Conservation (phyloP, 2,113 vertebrate species). For the Carassius carassius region DNA sequence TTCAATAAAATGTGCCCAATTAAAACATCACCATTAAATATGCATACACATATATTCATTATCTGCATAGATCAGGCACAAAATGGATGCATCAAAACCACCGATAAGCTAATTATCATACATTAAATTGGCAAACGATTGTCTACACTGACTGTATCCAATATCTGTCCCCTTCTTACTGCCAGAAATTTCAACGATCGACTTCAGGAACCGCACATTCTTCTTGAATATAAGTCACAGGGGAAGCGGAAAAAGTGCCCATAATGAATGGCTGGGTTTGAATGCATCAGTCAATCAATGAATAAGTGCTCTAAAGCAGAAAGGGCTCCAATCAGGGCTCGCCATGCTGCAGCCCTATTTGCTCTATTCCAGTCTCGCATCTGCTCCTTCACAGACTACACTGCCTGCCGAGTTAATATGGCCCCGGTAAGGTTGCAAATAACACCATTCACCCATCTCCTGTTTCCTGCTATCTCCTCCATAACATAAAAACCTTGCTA, state of each 20-base stretch:
- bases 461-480: conserved; percentile 6
- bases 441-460: conserved; percentile 56
- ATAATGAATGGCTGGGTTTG: conserved; percentile 37
- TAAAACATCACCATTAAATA: not conserved
- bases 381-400: conserved; percentile 67
- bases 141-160: not conserved
- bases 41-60: conserved; percentile 9
- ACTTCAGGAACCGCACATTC: not conserved
- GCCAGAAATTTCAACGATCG: not conserved
- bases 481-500: conserved; percentile 32
- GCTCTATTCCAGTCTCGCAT: conserved; percentile 55
- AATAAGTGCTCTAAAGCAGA: conserved; percentile 48
- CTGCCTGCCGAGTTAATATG: conserved; percentile 66
- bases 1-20: conserved; percentile 1
- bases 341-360: conserved; percentile 10
- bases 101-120: conserved; percentile 41
- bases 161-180: not conserved
- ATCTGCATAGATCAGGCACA: conserved; percentile 28
- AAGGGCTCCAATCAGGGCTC: conserved; percentile 11
- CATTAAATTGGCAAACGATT: conserved; percentile 8
- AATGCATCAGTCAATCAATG: conserved; percentile 45
- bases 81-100: conserved; percentile 11
- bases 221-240: conserved; percentile 12
- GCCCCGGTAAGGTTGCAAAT: conserved; percentile 62
- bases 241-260: conserved; percentile 12